phyloP scores from a whole-genome alignment of 2,113 vertebrate genomes.

The Capreolus pygargus region DNA sequence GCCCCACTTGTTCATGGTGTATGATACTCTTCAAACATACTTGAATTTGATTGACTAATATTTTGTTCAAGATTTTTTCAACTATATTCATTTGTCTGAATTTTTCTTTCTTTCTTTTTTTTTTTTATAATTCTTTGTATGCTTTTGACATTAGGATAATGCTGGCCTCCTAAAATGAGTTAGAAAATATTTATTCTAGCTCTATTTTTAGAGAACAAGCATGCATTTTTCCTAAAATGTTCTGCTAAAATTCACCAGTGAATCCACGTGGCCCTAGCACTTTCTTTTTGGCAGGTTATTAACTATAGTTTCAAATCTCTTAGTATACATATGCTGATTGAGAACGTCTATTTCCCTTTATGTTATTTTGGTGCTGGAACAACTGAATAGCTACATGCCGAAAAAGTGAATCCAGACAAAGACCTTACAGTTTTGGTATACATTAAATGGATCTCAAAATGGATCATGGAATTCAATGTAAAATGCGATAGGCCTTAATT shows the following conservation, averaged over 20 bases:
- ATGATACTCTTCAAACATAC: not conserved
- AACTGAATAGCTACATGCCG: not conserved
- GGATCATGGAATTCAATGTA: not conserved
- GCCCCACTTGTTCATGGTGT: not conserved
- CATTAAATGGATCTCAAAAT: not conserved
- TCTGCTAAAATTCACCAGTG: not conserved
- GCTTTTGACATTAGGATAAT: not conserved
- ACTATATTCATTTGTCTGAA: not conserved
- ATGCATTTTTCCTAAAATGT: not conserved
- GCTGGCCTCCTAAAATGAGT: not conserved
- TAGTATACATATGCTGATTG: not conserved
- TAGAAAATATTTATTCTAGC: not conserved
- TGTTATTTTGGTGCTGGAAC: not conserved
- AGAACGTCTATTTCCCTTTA: not conserved
- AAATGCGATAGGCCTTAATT: not conserved
- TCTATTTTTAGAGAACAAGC: not conserved
- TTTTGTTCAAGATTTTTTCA: not conserved
- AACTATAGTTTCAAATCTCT: not conserved
- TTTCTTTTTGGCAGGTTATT: not conserved
- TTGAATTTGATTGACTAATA: not conserved
- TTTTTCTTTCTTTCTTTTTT: not conserved
- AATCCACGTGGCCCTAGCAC: not conserved
- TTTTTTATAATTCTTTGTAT: not conserved
- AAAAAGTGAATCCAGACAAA: not conserved
- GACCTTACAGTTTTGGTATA: not conserved